Base-by-base conservation (phyloP, 2,113 vertebrate genomes). In the Eudyptes chrysolophus region DNA sequence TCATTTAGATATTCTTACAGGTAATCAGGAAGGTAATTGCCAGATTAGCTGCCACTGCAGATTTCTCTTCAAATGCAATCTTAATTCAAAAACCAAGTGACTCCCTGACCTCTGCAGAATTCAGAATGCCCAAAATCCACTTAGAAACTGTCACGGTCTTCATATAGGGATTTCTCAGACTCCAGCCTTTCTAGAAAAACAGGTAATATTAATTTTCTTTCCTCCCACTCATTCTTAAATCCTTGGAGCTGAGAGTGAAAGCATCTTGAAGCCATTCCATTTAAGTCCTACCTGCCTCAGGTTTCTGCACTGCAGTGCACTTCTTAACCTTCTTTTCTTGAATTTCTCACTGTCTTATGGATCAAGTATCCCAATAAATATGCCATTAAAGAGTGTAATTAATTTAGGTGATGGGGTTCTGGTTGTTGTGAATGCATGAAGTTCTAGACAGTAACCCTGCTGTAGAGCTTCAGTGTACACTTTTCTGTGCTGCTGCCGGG, bases 21-120 rank as follows among this genome's bases (percentile, higher is more conserved):
- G 78, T 64, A 94, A 94, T 95, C 92, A 95, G 52, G 54, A 52
- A 90, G 61, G 84, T 84, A 95, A 96, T 86, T 95, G 71, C 55
- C 74, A 92, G 70, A 87, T 92, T 89, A 91, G 64, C 60, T 78
- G 34, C 64, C 60, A 42, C 60, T 71, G 36, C 34, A 77, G 49
- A 82, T 78, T 93, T 85, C 74, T 91, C 54, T 94, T 57, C 36
- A 92, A 62, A 77, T 65, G 30, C 10, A 79, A 52, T 64, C 70
- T 94, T 82, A 69, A 75, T 49, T 93, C 26, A 87, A 78, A 96
- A 94, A 49, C 12, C 12, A 92, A 75, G 78, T 57, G 29, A 76
- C 55, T 93, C 40, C 30, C 9, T 87, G 83, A 94, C 19, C 54
- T 54, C 52, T 72, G 30, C 20, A 76, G 60, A 92, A 54, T 79